These are phyloP conservation scores for Salvelinus fontinalis DNA, from an alignment of 2,113 vertebrate species.

Conservation along the genomic window DNA sequence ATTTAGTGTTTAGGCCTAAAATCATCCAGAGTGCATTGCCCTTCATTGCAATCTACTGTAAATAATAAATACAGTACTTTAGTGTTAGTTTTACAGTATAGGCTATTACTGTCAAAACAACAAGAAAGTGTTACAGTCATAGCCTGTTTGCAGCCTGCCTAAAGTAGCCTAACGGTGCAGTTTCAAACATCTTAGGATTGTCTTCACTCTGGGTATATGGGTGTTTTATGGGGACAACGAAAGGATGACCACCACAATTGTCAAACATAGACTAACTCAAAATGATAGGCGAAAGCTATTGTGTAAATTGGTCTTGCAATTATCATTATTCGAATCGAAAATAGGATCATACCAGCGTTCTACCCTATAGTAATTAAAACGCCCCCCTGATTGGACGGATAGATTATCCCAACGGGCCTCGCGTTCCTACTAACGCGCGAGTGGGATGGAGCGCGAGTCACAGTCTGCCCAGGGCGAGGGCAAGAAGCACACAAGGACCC, in stretches of 20 bases:
- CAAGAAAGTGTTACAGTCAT: no score
- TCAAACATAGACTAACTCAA: not conserved
- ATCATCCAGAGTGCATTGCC: no score
- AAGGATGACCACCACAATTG: not conserved
- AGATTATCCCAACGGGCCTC: conserved; percentile 73
- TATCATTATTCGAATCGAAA: conserved; percentile 51
- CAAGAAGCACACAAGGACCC: conserved; percentile 55
- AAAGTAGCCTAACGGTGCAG: no score
- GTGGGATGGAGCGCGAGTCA: conserved; percentile 56
- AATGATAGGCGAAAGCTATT: not conserved
- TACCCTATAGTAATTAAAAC: conserved; percentile 75
- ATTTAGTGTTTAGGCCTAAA: no score
- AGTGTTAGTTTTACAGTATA: no score
- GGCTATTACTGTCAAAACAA: no score
- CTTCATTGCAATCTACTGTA: no score
- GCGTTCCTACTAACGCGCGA: conserved; percentile 71
- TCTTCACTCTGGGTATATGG: not conserved
- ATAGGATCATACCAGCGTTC: conserved; percentile 61
- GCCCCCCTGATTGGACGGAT: conserved; percentile 82
- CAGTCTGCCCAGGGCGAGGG: conserved; percentile 79
- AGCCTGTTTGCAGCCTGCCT: no score
- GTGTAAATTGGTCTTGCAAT: conserved; percentile 33
- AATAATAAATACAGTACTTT: no score
- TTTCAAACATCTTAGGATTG: no score
- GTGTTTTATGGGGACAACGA: not conserved